phyloP scores from a whole-genome alignment of 2,113 vertebrate species.

The Vanacampus margaritifer region DNA sequence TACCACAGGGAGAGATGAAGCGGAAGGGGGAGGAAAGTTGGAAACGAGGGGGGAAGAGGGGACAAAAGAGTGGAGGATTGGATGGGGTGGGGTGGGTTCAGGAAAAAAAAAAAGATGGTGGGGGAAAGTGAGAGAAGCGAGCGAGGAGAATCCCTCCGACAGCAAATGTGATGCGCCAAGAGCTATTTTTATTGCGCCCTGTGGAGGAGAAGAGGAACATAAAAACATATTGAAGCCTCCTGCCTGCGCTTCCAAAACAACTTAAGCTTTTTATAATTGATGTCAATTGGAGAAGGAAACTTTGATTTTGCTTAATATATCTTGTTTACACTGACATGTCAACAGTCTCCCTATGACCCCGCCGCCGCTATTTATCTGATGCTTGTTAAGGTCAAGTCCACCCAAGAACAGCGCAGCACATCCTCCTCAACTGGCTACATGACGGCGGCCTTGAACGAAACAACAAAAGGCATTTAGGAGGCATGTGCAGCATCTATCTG shows the following conservation, averaged over 20 bases:
- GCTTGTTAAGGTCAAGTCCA: background rate
- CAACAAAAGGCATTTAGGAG: background rate
- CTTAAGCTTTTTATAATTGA: slow-evolving; percentile 30
- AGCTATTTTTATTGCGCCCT: slow-evolving; percentile 74
- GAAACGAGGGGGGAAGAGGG: too few relatives aligned
- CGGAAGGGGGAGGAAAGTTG: slow-evolving; percentile 17
- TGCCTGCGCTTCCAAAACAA: slow-evolving; percentile 41
- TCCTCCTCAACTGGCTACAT: slow-evolving; percentile 21
- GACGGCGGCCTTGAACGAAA: slow-evolving; percentile 20
- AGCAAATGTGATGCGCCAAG: slow-evolving; percentile 65
- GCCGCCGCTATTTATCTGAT: slow-evolving; percentile 3
- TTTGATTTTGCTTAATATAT: background rate
- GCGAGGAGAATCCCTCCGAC: slow-evolving; percentile 65
- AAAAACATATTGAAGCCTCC: slow-evolving; percentile 40
- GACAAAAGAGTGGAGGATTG: slow-evolving; percentile 8
- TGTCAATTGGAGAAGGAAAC: slow-evolving; percentile 13
- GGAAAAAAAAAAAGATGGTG: slow-evolving; percentile 15
- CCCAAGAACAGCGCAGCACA: slow-evolving; percentile 2
- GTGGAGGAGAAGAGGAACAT: slow-evolving; percentile 41
- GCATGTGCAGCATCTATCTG: slow-evolving; percentile 36
- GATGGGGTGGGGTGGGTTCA: slow-evolving; percentile 26
- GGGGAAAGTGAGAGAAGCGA: slow-evolving; percentile 9
- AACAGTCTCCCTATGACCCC: background rate
- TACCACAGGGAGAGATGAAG: slow-evolving; percentile 85
- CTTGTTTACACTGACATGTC: background rate